phyloP scores from a whole-genome alignment of 2,113 vertebrate genomes.

The Hiodon alosoides region DNA sequence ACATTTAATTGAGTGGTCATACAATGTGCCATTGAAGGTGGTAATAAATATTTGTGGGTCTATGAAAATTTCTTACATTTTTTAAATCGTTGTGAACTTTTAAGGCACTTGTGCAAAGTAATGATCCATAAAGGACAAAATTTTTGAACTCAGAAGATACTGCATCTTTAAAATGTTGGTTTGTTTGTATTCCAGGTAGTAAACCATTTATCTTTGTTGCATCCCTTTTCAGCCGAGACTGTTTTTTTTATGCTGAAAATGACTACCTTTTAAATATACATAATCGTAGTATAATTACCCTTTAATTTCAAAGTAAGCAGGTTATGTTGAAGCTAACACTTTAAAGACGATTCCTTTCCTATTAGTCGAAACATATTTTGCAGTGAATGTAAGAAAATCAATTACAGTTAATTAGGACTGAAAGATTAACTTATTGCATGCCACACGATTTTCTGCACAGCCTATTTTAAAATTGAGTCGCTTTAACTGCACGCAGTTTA shows the following conservation, averaged over 20 bases:
- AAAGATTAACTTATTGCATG: slow-evolving; percentile 60
- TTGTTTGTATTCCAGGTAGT: slow-evolving; percentile 50
- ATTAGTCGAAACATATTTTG: slow-evolving; percentile 1
- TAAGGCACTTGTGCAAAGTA: not conserved
- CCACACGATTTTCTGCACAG: slow-evolving; percentile 45
- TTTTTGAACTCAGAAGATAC: slow-evolving; percentile 55
- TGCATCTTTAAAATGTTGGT: slow-evolving; percentile 77
- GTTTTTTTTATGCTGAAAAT: slow-evolving; percentile 13
- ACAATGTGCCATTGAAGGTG: too few relatives aligned
- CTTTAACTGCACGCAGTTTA: slow-evolving; percentile 73
- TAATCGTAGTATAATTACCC: slow-evolving; percentile 13
- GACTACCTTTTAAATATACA: not conserved
- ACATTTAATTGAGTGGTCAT: too few relatives aligned
- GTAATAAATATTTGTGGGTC: too few relatives aligned
- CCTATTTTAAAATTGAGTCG: slow-evolving; percentile 20
- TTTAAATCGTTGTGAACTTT: too few relatives aligned
- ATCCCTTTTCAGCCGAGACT: slow-evolving; percentile 16
- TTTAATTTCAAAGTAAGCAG: slow-evolving; percentile 3
- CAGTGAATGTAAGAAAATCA: slow-evolving; percentile 65
- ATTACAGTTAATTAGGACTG: slow-evolving; percentile 42
- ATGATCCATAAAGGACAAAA: not conserved
- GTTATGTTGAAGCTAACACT: not conserved
- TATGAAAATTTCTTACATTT: too few relatives aligned
- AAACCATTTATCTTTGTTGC: slow-evolving; percentile 32
- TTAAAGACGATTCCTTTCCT: not conserved